Evolutionary conservation across 2,797 vertebrate species (phyloP), one percentile per base, ranked within the genome.

Genomic region (Zenarchopterus dispar): DNA sequence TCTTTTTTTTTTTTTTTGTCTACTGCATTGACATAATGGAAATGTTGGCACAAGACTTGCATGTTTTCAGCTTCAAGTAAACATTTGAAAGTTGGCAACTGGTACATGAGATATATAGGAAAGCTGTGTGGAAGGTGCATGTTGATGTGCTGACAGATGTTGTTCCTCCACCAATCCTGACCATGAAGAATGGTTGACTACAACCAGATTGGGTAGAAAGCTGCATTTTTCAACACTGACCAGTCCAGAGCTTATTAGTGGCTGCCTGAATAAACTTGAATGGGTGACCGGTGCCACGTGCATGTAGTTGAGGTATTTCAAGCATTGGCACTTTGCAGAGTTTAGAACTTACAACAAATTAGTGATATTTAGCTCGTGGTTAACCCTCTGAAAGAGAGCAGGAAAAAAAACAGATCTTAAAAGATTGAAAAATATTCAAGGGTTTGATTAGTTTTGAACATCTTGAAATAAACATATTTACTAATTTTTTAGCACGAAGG

Each of bases 241-340:
- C 80, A 76, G 83, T 86, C 83, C 79, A 86, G 78, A 84, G 82
- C 82, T 85, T 82, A 83, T 70, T 72, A 75, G 69, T 70, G 73
- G 63, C 66, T 79, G 83, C 78, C 86, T 85, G 84, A 88, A 87
- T 78, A 69, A 84, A 72, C 75, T 75, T 81, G 49, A 68, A 81
- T 74, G 72, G 80, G 75, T 71, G 85, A 86, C 78, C 75, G 84
- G 85, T 86, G 89, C 80, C 84, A 77, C 81, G 80, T 88, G 88
- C 86, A 82, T 85, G 70, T 46, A 76, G 84, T 87, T 94, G 94
- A 94, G 93, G 93, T 94, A 94, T 94, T 91, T 93, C 80, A 90
- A 92, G 85, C 89, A 88, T 89, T 89, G 91, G 92, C 92, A 93
- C 90, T 93, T 93, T 89, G 80, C 59, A 85, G 75, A 73, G 77